phyloP scores from a whole-genome alignment of 2,113 vertebrate genomes.

The Pavo muticus region DNA sequence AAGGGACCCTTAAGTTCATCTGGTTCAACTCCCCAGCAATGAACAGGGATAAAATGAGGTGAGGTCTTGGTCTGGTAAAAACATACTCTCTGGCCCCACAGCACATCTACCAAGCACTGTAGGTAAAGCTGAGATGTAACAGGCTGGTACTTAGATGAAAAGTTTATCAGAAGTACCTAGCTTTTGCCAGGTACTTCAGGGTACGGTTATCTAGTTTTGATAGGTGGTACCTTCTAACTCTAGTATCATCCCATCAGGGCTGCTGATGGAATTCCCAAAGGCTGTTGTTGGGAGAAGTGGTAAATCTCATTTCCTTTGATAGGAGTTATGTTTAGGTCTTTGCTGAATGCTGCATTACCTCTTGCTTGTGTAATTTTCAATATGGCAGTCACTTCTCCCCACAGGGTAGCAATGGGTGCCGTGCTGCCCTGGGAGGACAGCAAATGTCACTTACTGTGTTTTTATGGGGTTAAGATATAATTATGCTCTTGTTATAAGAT shows the following conservation, averaged over 20 bases:
- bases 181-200: background rate
- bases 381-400: background rate
- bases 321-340: background rate
- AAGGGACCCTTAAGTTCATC: too few relatives aligned
- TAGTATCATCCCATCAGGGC: background rate
- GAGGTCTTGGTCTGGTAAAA: background rate
- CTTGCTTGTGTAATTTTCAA: background rate
- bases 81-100: background rate
- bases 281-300: background rate
- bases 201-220: background rate
- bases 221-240: background rate
- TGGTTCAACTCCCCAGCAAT: too few relatives aligned
- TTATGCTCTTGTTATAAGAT: conserved; percentile 4
- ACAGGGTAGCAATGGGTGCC: background rate
- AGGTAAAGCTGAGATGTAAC: background rate
- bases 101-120: background rate
- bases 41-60: too few relatives aligned
- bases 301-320: background rate
- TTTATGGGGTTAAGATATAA: background rate
- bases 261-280: background rate
- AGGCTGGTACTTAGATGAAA: background rate
- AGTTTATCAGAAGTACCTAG: background rate
- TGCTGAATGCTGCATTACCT: background rate
- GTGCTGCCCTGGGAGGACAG: background rate
- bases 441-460: background rate